A percentile compares a stretch with the other conserved stretches of the same genome.
Evolutionary conservation across 2,888 invertebrate genomes (phyloP).

Genomic region (Scaptomyza flava): DNA sequence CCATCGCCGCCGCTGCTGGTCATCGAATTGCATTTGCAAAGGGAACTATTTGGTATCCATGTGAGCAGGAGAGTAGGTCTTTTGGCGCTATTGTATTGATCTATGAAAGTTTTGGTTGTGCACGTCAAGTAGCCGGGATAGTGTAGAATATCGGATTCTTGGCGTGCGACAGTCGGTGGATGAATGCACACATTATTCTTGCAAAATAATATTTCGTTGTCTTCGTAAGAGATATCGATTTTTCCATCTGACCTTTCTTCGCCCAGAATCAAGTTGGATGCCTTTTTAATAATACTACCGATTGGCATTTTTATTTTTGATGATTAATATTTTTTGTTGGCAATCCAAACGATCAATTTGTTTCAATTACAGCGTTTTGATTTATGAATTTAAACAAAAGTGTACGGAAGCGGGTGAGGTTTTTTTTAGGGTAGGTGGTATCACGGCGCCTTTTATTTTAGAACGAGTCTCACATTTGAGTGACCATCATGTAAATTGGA

Average conservation of each 20-base stretch:
- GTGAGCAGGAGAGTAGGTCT: slow-evolving; percentile 94
- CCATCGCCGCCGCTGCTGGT: slow-evolving; percentile 28
- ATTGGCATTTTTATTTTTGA: slow-evolving; percentile 87
- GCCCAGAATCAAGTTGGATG: slow-evolving; percentile 92
- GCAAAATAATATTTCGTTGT: slow-evolving; percentile 94
- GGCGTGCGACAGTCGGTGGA: slow-evolving; percentile 93
- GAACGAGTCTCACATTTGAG: slow-evolving; percentile 18
- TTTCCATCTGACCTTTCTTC: slow-evolving; percentile 88
- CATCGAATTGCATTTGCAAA: slow-evolving; percentile 91
- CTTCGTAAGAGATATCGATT: slow-evolving; percentile 88
- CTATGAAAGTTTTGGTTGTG: slow-evolving; percentile 91
- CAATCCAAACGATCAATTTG: not conserved
- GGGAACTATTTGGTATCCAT: slow-evolving; percentile 97
- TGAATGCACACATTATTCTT: slow-evolving; percentile 99
- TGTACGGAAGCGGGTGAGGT: slow-evolving; percentile 6
- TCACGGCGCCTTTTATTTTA: slow-evolving; percentile 9
- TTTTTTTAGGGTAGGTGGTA: slow-evolving; percentile 11
- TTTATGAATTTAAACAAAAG: slow-evolving; percentile 21
- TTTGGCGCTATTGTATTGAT: slow-evolving; percentile 90
- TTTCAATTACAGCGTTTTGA: slow-evolving; percentile 20
- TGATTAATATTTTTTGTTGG: slow-evolving; percentile 11
- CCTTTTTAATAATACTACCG: slow-evolving; percentile 90
- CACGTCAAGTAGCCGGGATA: slow-evolving; percentile 96
- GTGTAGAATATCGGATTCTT: slow-evolving; percentile 93
- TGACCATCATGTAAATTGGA: slow-evolving; percentile 3